These are phyloP conservation scores for Villa cingulata DNA, from an alignment of 2,888 invertebrate species.

Conservation along the genomic window DNA sequence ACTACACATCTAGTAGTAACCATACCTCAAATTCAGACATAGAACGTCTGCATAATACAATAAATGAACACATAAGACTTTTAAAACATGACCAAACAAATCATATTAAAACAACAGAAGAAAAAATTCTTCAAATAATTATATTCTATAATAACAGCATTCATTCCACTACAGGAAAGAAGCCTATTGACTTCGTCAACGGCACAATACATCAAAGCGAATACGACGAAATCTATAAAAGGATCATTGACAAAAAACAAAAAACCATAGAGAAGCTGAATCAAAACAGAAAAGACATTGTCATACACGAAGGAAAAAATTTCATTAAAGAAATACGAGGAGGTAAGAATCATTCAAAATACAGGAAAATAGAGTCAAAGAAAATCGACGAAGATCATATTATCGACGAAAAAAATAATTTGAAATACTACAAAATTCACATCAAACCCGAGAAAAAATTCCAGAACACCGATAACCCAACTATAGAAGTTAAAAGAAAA, in stretches of 20 bases:
- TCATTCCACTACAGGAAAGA: slow-evolving; percentile 5
- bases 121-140: background rate
- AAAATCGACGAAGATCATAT: background rate
- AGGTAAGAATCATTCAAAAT: background rate
- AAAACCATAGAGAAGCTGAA: background rate
- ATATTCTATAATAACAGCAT: slow-evolving; percentile 2
- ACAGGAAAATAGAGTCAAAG: background rate
- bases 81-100: background rate
- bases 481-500: background rate
- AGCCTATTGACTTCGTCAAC: slow-evolving; percentile 3
- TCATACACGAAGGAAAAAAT: background rate
- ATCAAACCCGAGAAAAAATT: background rate
- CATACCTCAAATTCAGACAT: background rate
- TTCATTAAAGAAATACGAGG: slow-evolving; percentile 1
- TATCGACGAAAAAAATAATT: background rate
- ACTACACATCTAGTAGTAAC: slow-evolving; percentile 1
- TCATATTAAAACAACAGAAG: background rate
- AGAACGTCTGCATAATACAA: background rate
- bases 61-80: background rate
- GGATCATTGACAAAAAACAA: background rate
- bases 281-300: background rate
- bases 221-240: background rate
- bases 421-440: background rate
- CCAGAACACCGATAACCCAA: background rate
- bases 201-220: background rate